Percentiles rank a stretch among this genome's conserved stretches.
phyloP scores from a whole-genome alignment of 2,797 vertebrate species.

The Myripristis jacobus region DNA sequence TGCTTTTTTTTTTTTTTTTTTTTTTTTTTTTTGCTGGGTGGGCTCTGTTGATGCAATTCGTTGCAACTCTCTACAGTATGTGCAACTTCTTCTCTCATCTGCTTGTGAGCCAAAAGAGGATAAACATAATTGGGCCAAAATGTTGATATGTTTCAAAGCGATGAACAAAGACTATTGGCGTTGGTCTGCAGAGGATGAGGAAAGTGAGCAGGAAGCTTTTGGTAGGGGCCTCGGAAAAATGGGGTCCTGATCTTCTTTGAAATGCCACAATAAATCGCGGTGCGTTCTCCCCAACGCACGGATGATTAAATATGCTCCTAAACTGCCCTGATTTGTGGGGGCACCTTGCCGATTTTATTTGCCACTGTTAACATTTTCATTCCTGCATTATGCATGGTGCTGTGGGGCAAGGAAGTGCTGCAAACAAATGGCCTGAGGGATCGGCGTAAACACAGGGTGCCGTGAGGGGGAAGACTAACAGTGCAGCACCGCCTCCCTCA shows the following conservation, averaged over 20 bases:
- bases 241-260: constrained; percentile 86
- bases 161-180: constrained; percentile 19
- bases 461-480: constrained; percentile 76
- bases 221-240: constrained; percentile 71
- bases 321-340: constrained; percentile 89
- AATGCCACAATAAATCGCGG: constrained; percentile 88
- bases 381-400: constrained; percentile 87
- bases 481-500: constrained; percentile 58
- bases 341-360: constrained; percentile 90
- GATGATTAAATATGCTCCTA: constrained; percentile 89
- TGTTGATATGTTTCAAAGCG: constrained; percentile 59
- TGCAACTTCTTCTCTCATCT: constrained; percentile 56
- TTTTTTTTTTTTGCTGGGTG: constrained; percentile 74
- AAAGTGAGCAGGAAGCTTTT: constrained; percentile 52
- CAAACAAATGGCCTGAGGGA: constrained; percentile 87
- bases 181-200: constrained; percentile 46
- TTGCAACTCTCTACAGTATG: constrained; percentile 53
- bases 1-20: constrained; percentile 76
- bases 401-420: constrained; percentile 84
- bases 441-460: constrained; percentile 81
- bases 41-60: constrained; percentile 78
- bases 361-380: constrained; percentile 91
- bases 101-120: constrained; percentile 51
- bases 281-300: constrained; percentile 79
- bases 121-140: constrained; percentile 74